Base-by-base conservation (phyloP, 2,113 vertebrate genomes). In the Lepisosteus osseus region DNA sequence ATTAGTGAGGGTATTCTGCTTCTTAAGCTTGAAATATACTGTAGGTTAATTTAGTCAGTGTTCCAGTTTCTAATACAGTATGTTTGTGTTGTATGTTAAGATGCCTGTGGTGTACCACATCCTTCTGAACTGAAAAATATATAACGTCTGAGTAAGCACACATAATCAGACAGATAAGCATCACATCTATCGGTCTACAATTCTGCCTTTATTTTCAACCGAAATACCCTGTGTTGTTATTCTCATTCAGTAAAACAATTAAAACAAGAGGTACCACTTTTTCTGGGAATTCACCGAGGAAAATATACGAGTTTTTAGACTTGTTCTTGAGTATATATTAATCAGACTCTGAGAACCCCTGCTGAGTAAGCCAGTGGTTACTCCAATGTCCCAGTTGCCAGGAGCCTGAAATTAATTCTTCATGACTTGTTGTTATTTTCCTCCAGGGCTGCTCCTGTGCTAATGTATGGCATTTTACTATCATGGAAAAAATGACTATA, bases 401-500 rank as follows among this genome's bases (percentile, higher is more conserved):
- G 68, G 41, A n/a, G 42, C 51, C 57, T 82, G 80, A 86, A 61
- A 74, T 65, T 80, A 85, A 88, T 80, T 65, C 77, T 76, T 76
- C 63, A 68, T 82, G 82, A 85, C 82, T 79, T 66, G 74, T 75
- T 67, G 65, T 70, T 79, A 80, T 66, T 70, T 54, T 77, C 80
- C 82, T 80, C 74, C 67, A 70, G 81, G 83, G 69, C n/a, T 41
- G 61, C 72, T 80, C 78, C 56, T 62, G 56, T 59, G 40, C 69
- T 62, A 70, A 17, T 47, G 54, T 51, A 70, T 51, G 14, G 42
- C 42, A 61, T 29, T 62, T 61, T 61, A 44, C 13, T 29, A 9
- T n/a, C 56, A 62, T 43, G 29, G 54, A n/a, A 70, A 44, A 43
- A 42, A 41, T 61, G 42, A 15, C 54, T n/a, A 57, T 15, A 13